A percentile compares a stretch with the other conserved stretches of the same genome.
Evolutionary conservation across 1,140 invertebrate genomes (phyloP).

Genomic region (Caerostris darwini): DNA sequence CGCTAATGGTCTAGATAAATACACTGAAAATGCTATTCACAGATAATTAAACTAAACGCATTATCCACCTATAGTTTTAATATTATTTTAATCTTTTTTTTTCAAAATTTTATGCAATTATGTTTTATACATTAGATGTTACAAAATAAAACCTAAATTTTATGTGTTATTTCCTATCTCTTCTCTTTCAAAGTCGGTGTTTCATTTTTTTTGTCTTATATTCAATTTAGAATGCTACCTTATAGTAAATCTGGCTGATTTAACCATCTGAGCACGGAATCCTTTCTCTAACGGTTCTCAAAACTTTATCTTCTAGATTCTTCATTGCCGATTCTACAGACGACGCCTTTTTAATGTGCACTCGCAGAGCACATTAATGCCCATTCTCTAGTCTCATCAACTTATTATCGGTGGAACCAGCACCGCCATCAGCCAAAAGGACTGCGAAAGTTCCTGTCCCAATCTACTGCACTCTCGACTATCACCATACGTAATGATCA

Average conservation of each 20-base stretch:
- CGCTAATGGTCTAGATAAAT: too few relatives aligned
- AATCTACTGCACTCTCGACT: neutral
- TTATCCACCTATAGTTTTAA: too few relatives aligned
- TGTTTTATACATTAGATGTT: too few relatives aligned
- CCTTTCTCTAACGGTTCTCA: constrained; percentile 2
- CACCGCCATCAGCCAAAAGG: neutral
- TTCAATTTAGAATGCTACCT: too few relatives aligned
- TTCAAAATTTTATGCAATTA: too few relatives aligned
- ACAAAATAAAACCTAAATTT: too few relatives aligned
- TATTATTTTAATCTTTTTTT: too few relatives aligned
- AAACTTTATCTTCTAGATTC: neutral
- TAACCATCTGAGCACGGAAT: constrained; percentile 5
- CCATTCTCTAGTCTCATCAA: constrained; percentile 8
- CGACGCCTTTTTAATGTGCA: constrained; percentile 38
- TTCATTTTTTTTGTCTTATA: too few relatives aligned
- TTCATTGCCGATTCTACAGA: constrained; percentile 11
- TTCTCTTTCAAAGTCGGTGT: too few relatives aligned
- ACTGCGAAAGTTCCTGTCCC: constrained; percentile 21
- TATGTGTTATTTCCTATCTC: too few relatives aligned
- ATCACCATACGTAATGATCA: constrained; percentile 4
- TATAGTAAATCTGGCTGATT: neutral
- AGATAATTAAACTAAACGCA: too few relatives aligned
- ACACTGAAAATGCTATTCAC: too few relatives aligned
- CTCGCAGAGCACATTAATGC: constrained; percentile 11
- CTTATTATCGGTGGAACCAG: neutral